Evolutionary conservation across 2,113 vertebrate genomes (phyloP).

Genomic region (Hippocampus mohnikei): DNA sequence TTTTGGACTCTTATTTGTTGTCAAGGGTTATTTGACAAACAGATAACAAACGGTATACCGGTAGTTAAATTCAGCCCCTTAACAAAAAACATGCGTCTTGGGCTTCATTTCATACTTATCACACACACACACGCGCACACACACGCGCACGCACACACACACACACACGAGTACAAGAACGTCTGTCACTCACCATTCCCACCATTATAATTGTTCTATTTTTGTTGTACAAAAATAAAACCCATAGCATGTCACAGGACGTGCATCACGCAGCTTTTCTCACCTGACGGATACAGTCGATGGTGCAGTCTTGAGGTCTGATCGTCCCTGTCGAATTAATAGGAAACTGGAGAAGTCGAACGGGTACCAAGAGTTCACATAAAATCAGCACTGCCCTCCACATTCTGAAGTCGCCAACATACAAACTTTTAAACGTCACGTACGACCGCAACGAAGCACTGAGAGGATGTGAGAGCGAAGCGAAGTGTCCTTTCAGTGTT

Average conservation of each 20-base stretch:
- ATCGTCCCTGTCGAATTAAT: conserved; percentile 7
- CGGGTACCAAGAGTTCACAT: conserved; percentile 13
- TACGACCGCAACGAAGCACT: background rate
- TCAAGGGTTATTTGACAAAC: too few species aligned
- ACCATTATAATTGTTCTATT: background rate
- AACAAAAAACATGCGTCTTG: too few species aligned
- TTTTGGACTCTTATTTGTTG: too few species aligned
- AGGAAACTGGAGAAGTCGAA: conserved; percentile 7
- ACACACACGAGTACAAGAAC: too few species aligned
- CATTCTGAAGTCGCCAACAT: conserved; percentile 45
- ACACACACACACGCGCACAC: too few species aligned
- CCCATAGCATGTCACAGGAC: background rate
- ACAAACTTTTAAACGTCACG: background rate
- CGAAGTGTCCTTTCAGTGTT: background rate
- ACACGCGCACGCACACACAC: too few species aligned
- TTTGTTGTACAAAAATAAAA: background rate
- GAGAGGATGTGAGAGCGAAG: background rate
- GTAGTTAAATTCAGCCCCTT: too few species aligned
- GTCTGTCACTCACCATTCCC: too few species aligned
- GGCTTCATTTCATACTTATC: too few species aligned
- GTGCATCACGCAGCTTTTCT: background rate
- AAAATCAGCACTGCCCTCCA: conserved; percentile 33
- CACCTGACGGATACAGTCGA: conserved; percentile 69
- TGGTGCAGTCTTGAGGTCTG: conserved; percentile 58
- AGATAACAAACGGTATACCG: too few species aligned